A percentile compares a stretch with the other conserved stretches of the same genome.
Conservation (phyloP, 2,797 vertebrate genomes). For the Geotrypetes seraphini region DNA sequence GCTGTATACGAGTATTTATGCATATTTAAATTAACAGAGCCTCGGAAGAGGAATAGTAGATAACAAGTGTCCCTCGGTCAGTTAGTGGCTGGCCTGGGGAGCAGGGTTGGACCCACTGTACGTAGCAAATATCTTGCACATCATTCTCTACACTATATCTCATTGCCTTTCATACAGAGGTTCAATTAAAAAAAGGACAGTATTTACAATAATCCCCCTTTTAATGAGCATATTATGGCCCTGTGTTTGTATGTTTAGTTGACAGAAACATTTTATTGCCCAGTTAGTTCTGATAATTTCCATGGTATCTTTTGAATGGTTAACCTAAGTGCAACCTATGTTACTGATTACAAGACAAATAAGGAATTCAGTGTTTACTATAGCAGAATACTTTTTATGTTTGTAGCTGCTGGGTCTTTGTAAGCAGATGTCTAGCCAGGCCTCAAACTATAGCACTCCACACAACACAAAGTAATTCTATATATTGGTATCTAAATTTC, state of each 20-base stretch:
- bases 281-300: slow-evolving; percentile 33
- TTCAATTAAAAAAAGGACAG: slow-evolving; percentile 38
- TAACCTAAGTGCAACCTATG: slow-evolving; percentile 21
- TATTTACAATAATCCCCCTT: slow-evolving; percentile 38
- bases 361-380: no score
- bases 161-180: slow-evolving; percentile 39
- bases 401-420: slow-evolving; percentile 13
- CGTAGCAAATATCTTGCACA: slow-evolving; percentile 30
- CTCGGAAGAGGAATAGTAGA: no score
- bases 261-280: slow-evolving; percentile 30
- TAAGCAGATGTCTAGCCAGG: no score
- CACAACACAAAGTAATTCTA: no score
- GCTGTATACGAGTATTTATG: no score
- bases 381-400: no score
- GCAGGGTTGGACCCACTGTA: no score
- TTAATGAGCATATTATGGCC: slow-evolving; percentile 38
- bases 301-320: slow-evolving; percentile 24
- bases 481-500: no score
- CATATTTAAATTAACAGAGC: no score
- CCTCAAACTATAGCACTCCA: no score
- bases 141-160: slow-evolving; percentile 23
- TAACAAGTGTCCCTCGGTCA: no score
- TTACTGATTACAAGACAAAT: slow-evolving; percentile 4
- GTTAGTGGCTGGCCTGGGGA: no score
- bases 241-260: slow-evolving; percentile 25